phyloP scores from a whole-genome alignment of 2,797 vertebrate genomes.

The Orientallactaga sibirica region DNA sequence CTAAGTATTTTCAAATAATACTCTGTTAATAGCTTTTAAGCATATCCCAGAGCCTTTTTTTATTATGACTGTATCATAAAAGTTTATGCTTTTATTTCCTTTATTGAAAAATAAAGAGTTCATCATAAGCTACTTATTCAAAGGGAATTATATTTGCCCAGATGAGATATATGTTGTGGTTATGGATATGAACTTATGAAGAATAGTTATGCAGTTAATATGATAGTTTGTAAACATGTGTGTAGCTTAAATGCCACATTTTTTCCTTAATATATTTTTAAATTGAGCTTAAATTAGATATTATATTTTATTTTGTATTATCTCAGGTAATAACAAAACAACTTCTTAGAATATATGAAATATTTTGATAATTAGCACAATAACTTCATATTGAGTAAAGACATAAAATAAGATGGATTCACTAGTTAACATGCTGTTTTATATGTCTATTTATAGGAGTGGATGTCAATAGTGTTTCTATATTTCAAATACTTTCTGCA shows the following conservation, averaged over 20 bases:
- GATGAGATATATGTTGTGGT: not conserved
- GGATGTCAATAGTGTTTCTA: not conserved
- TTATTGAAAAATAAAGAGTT: constrained; percentile 14
- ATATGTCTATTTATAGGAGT: constrained; percentile 61
- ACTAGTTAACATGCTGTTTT: constrained; percentile 11
- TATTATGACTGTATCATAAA: not conserved
- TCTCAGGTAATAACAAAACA: constrained; percentile 47
- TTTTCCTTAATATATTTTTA: constrained; percentile 7
- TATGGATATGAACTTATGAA: not conserved
- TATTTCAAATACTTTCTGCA: constrained; percentile 44
- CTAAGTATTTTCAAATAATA: not conserved
- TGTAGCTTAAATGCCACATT: not conserved
- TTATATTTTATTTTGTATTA: constrained; percentile 49
- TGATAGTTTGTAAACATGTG: not conserved
- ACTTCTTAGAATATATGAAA: constrained; percentile 5
- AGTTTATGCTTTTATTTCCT: constrained; percentile 6
- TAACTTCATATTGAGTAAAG: constrained; percentile 38
- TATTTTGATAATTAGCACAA: constrained; percentile 22
- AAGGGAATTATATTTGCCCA: constrained; percentile 33
- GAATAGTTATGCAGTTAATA: not conserved
- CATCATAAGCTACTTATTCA: not conserved
- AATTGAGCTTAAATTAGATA: constrained; percentile 1
- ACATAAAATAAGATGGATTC: not conserved
- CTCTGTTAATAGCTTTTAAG: not conserved
- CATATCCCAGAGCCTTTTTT: not conserved